Conservation (phyloP, 2,113 vertebrate genomes). For the Forbesichthys papilliferus region DNA sequence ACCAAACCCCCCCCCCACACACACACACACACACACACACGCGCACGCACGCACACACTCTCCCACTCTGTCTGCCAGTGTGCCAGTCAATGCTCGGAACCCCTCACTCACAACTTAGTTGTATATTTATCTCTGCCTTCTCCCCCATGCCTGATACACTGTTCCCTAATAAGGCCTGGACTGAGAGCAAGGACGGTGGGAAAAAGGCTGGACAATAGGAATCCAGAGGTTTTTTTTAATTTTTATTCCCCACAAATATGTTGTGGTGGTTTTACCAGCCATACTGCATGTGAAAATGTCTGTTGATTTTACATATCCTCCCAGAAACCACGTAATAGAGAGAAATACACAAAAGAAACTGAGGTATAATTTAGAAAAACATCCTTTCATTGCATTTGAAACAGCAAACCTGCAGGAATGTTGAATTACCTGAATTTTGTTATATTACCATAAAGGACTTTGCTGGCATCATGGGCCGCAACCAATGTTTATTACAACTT, state of each 20-base stretch:
- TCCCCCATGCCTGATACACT: slow-evolving; percentile 25
- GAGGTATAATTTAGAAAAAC: neutral
- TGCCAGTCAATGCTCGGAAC: slow-evolving; percentile 55
- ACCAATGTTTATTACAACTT: no score
- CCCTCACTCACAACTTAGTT: slow-evolving; percentile 53
- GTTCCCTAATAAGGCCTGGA: slow-evolving; percentile 70
- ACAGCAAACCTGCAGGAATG: no score
- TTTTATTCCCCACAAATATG: slow-evolving; percentile 47
- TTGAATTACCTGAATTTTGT: no score
- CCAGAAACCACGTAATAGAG: no score
- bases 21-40: no score
- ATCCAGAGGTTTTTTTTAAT: slow-evolving; percentile 33
- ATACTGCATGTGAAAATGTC: neutral
- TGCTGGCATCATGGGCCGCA: no score
- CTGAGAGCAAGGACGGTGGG: slow-evolving; percentile 42
- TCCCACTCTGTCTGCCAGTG: slow-evolving; percentile 22
- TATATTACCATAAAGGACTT: no score
- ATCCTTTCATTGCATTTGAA: no score
- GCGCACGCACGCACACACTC: neutral
- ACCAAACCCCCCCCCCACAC: neutral
- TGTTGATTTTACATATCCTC: no score
- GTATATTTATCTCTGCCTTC: slow-evolving; percentile 67
- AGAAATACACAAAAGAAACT: no score
- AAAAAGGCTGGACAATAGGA: slow-evolving; percentile 46
- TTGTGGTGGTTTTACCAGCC: neutral